Base-by-base conservation (phyloP, 2,113 vertebrate genomes). In the Petromus typicus region DNA sequence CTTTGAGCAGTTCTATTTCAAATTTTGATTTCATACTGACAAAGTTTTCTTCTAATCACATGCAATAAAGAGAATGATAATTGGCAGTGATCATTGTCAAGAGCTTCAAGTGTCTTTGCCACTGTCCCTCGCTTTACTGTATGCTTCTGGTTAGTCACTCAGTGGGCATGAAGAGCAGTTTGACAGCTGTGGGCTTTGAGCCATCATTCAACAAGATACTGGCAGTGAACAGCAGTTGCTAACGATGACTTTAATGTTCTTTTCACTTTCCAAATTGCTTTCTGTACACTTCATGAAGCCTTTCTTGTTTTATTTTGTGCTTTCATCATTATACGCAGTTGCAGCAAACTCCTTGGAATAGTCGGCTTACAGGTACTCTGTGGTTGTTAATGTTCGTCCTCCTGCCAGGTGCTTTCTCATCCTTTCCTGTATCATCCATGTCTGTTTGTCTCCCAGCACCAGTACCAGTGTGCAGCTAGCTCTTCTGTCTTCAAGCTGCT, bases 1-100 rank as follows among this genome's bases (percentile, higher is more conserved):
- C 3, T 93, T 89, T 96, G 64, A 94, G 27, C 27, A 94, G 64
- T 69, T 16, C 18, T 91, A 73, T 90, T 34, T 54, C 73, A 94
- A 69, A 69, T 93, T 87, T 93, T 45, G 6, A 69, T 89, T 83
- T 87, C 59, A 37, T 32, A 85, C 17, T n/a, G 37, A 17, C 11
- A 84, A 92, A 87, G 25, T 11, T 87, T 94, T 84, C 37, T 57
- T 91, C 81, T 59, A 37, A 27, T 34, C 11, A 25, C 40, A 78
- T 54, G 14, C 23, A 78, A 86, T 10, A 48, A 90, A 86, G 76
- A 34, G 20, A 79, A 89, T 79, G 69, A 14, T 59, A 64, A 90
- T 25, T 85, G 81, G 30, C 69, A 84, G n/a, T 63, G 56, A 43
- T 66, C 71, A 54, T 27, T 80, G n/a, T 54, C 83, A 54, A 95